A percentile compares a stretch with the other conserved stretches of the same genome.
These are phyloP conservation scores for Nephotettix cincticeps DNA, from an alignment of 1,140 invertebrate species.

Conservation along the genomic window DNA sequence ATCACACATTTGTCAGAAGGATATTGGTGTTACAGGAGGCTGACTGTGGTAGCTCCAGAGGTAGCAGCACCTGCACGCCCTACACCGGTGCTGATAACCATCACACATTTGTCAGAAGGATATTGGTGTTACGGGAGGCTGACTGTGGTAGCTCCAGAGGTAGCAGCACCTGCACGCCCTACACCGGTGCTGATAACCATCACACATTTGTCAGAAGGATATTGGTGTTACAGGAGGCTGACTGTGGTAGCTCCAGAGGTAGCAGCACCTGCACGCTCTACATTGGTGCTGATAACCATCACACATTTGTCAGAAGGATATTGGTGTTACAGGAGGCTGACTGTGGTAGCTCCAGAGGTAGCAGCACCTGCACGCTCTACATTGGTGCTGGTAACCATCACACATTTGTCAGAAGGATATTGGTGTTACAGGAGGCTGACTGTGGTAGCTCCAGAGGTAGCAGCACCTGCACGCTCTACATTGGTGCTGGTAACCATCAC, in stretches of 20 bases:
- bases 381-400: constrained; percentile 56
- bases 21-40: constrained; percentile 20
- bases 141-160: neutral
- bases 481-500: constrained; percentile 60
- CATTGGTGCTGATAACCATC: neutral
- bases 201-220: no score
- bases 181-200: neutral
- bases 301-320: no score
- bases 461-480: constrained; percentile 59
- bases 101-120: no score
- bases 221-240: neutral
- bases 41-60: constrained; percentile 60
- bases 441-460: constrained; percentile 59
- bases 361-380: constrained; percentile 61
- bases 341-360: constrained; percentile 59
- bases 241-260: neutral
- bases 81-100: constrained; percentile 58
- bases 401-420: no score
- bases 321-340: constrained; percentile 44
- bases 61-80: constrained; percentile 60
- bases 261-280: neutral
- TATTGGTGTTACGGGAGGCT: neutral
- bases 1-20: no score
- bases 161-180: neutral
- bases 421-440: constrained; percentile 45